Percentiles rank a stretch among this genome's conserved stretches.
These are phyloP conservation scores for Araneus ventricosus DNA, from an alignment of 1,140 invertebrate genomes.

Conservation along the genomic window DNA sequence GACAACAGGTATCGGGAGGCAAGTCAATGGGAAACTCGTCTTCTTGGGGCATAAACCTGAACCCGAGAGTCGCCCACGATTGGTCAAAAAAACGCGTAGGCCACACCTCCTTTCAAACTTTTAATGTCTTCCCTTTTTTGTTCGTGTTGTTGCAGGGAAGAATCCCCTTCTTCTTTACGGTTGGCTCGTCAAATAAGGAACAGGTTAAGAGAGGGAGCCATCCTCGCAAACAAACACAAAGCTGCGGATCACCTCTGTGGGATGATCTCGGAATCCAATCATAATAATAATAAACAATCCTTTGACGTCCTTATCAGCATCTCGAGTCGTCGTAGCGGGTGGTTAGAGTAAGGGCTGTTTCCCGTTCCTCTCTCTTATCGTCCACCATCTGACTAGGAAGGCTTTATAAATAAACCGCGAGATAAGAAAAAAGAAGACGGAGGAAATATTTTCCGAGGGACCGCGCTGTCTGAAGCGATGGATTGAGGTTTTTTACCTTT, in stretches of 20 bases:
- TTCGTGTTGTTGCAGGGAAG: slow-evolving; percentile 37
- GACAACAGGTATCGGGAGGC: slow-evolving; percentile 42
- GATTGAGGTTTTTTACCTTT: slow-evolving; percentile 34
- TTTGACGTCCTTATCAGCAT: not conserved
- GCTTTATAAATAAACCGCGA: slow-evolving; percentile 37
- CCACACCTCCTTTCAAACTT: slow-evolving; percentile 66
- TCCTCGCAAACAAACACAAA: slow-evolving; percentile 11
- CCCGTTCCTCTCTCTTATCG: slow-evolving; percentile 6
- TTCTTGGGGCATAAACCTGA: slow-evolving; percentile 65
- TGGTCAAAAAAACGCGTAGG: slow-evolving; percentile 62
- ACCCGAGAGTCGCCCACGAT: slow-evolving; percentile 51
- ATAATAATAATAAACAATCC: slow-evolving; percentile 18
- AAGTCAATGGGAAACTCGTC: slow-evolving; percentile 15
- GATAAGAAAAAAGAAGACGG: not conserved
- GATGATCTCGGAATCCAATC: not conserved
- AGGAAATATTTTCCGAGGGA: slow-evolving; percentile 21
- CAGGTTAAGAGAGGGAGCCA: slow-evolving; percentile 5
- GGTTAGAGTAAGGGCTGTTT: slow-evolving; percentile 11
- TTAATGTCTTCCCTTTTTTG: slow-evolving; percentile 72
- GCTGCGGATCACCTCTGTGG: not conserved
- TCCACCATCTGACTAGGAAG: slow-evolving; percentile 18
- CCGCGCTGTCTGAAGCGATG: not conserved
- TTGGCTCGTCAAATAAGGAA: slow-evolving; percentile 68
- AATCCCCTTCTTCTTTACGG: slow-evolving; percentile 19
- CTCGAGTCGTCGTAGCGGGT: not conserved